phyloP scores from a whole-genome alignment of 2,797 vertebrate genomes.

The Chiroxiphia lanceolata region DNA sequence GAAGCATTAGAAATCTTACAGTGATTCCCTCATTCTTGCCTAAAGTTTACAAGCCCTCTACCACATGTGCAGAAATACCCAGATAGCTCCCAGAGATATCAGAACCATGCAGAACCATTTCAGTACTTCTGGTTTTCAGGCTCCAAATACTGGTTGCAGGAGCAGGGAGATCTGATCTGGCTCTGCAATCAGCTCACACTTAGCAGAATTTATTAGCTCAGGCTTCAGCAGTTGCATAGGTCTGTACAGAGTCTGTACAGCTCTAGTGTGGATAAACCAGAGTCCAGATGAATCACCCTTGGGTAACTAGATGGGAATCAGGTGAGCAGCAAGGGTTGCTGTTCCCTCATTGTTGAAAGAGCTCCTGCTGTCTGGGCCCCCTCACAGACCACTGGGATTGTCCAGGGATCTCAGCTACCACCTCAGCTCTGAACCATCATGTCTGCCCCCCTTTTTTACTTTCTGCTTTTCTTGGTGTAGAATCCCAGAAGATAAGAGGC shows the following conservation, averaged over 20 bases:
- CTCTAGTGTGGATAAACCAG: background rate
- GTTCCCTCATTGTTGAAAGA: background rate
- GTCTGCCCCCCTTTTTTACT: background rate
- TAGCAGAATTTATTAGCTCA: background rate
- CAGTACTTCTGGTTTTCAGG: background rate
- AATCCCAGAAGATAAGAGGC: background rate
- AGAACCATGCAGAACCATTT: background rate
- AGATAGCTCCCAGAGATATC: background rate
- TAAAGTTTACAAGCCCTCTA: background rate
- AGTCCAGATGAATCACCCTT: background rate
- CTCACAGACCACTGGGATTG: background rate
- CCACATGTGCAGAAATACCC: background rate
- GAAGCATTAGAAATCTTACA: background rate
- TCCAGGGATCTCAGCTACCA: background rate
- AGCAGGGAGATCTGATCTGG: background rate
- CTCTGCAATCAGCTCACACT: background rate
- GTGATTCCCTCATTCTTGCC: background rate
- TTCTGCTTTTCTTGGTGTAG: background rate
- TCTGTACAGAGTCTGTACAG: background rate
- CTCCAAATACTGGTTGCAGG: background rate
- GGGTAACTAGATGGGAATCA: background rate
- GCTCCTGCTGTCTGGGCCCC: background rate
- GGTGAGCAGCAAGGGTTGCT: background rate
- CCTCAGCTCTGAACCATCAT: background rate
- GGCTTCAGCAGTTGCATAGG: background rate